Conservation (phyloP, 2,888 invertebrate species). For the Dryococelus australis region DNA sequence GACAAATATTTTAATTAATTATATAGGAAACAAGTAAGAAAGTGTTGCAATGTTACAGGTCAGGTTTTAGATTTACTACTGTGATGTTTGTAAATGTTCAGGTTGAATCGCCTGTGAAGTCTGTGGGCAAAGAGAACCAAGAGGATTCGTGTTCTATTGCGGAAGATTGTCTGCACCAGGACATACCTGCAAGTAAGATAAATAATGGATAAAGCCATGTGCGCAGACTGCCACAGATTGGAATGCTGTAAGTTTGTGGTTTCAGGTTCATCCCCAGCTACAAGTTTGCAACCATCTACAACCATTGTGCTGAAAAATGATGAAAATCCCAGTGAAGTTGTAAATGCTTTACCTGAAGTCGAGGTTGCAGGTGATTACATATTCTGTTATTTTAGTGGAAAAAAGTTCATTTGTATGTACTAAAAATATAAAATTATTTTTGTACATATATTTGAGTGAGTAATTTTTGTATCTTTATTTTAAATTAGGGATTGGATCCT, state of each 20-base stretch:
- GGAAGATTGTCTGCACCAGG: not conserved
- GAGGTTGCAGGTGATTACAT: not conserved
- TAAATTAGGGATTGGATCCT: no score
- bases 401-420: no score
- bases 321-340: not conserved
- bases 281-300: not conserved
- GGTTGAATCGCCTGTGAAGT: not conserved
- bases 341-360: not conserved
- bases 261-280: not conserved
- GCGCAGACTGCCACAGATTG: not conserved
- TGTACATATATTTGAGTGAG: no score
- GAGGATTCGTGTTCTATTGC: not conserved
- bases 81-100: not conserved
- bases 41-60: no score
- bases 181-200: not conserved
- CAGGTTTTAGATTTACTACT: no score
- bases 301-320: not conserved
- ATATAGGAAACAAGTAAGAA: no score
- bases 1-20: no score
- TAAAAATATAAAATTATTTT: no score
- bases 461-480: no score
- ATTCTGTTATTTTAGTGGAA: not conserved
- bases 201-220: not conserved
- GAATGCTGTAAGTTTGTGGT: not conserved
- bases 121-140: not conserved